phyloP scores from a whole-genome alignment of 2,797 vertebrate genomes.

The Bryconaethiops microstoma region DNA sequence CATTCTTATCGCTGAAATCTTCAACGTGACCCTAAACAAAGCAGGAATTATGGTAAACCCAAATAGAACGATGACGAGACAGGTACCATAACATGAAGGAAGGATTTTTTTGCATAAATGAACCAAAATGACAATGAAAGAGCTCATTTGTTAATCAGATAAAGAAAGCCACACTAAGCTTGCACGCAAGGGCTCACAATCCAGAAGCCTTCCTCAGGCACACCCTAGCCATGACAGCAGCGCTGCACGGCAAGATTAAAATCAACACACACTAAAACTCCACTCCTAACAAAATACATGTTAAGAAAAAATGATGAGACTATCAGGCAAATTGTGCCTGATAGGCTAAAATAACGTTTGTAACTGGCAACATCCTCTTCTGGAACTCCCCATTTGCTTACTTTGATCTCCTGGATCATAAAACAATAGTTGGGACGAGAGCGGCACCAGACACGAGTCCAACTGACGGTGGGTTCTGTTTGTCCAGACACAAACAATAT shows the following conservation, averaged over 20 bases:
- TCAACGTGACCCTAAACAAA: constrained; percentile 68
- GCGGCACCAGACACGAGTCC: not conserved
- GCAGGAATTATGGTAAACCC: constrained; percentile 64
- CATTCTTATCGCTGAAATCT: constrained; percentile 59
- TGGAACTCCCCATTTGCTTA: constrained; percentile 50
- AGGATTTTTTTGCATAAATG: constrained; percentile 79
- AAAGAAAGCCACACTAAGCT: constrained; percentile 63
- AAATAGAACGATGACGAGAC: constrained; percentile 53
- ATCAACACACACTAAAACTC: constrained; percentile 26
- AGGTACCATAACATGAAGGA: constrained; percentile 63
- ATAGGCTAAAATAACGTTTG: constrained; percentile 46
- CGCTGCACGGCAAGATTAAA: constrained; percentile 19
- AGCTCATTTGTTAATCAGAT: constrained; percentile 83
- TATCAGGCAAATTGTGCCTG: constrained; percentile 26
- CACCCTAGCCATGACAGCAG: constrained; percentile 25
- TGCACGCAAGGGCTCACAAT: constrained; percentile 69
- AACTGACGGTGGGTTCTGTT: constrained; percentile 23
- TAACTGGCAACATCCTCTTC: constrained; percentile 39
- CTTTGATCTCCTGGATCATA: constrained; percentile 40
- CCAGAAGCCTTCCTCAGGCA: constrained; percentile 31
- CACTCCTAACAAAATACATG: not conserved
- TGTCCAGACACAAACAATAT: constrained; percentile 8
- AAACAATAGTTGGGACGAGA: constrained; percentile 38
- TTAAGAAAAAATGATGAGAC: not conserved
- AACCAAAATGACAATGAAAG: constrained; percentile 80